These are phyloP conservation scores for Ploceus nigricollis DNA, from an alignment of 2,113 vertebrate species.

Conservation along the genomic window DNA sequence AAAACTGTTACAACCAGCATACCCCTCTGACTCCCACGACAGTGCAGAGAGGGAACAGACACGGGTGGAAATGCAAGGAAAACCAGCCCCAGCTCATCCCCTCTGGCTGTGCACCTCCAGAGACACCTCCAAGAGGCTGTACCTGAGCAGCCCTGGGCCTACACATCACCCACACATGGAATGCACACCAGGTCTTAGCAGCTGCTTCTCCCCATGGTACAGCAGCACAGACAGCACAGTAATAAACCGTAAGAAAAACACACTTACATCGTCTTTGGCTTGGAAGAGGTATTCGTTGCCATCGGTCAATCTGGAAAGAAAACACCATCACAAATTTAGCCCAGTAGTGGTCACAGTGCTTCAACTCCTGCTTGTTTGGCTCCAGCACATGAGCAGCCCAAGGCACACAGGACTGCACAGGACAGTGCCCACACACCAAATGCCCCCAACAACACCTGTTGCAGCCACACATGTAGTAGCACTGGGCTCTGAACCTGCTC, in stretches of 20 bases:
- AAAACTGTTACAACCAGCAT: background rate
- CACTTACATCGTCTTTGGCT: conserved; percentile 98
- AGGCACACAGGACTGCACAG: accelerated
- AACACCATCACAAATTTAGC: background rate
- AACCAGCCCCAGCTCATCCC: background rate
- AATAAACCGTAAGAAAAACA: background rate
- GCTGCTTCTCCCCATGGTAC: background rate
- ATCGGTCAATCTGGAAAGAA: conserved; percentile 83
- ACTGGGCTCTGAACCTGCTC: background rate
- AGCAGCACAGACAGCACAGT: background rate
- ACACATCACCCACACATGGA: accelerated
- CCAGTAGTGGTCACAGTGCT: background rate
- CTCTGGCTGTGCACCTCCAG: background rate
- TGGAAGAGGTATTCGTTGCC: conserved; percentile 98
- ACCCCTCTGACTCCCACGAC: background rate
- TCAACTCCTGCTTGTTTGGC: background rate
- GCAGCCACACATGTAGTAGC: background rate
- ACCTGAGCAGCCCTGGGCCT: background rate
- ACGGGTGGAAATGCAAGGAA: background rate
- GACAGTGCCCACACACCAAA: background rate
- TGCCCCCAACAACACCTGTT: background rate
- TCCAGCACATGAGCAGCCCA: background rate
- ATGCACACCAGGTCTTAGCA: background rate
- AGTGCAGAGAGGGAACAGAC: accelerated
- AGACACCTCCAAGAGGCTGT: background rate